Conservation (phyloP, 2,888 invertebrate genomes). For the Xanthorhoe designata region DNA sequence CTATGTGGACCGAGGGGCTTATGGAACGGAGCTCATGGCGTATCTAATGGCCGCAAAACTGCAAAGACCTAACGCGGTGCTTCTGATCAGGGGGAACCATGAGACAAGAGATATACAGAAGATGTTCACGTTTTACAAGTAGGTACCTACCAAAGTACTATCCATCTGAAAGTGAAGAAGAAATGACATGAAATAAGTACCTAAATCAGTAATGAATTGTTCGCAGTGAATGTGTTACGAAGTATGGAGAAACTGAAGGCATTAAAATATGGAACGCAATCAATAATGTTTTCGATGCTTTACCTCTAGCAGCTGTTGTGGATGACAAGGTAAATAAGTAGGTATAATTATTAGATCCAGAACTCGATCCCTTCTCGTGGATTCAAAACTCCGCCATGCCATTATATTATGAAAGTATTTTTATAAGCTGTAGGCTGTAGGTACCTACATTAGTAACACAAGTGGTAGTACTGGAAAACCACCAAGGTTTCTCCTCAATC, state of each 20-base stretch:
- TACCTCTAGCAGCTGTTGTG: conserved; percentile 91
- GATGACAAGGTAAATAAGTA: conserved; percentile 84
- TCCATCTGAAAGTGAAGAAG: neutral
- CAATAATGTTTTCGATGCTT: conserved; percentile 89
- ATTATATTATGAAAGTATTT: too few relatives aligned
- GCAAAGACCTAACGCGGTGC: conserved; percentile 87
- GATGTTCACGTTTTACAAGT: conserved; percentile 90
- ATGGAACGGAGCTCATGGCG: conserved; percentile 88
- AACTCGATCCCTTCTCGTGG: too few relatives aligned
- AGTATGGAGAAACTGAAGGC: conserved; percentile 89
- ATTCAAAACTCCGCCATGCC: too few relatives aligned
- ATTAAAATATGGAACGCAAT: conserved; percentile 88
- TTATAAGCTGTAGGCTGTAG: too few relatives aligned
- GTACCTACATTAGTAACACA: too few relatives aligned
- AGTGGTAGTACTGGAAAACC: too few relatives aligned
- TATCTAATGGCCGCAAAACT: conserved; percentile 90
- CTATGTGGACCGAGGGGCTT: conserved; percentile 90
- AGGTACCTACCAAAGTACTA: conserved; percentile 46
- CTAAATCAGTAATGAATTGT: neutral
- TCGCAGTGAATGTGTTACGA: conserved; percentile 87
- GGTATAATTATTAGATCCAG: too few relatives aligned
- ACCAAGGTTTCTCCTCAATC: neutral
- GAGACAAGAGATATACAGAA: conserved; percentile 91
- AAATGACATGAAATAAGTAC: neutral
- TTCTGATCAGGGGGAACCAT: conserved; percentile 90